Evolutionary conservation across 2,888 invertebrate species (phyloP), one percentile per base, ranked within the genome.

Genomic region (Drosophila melanosoma): DNA sequence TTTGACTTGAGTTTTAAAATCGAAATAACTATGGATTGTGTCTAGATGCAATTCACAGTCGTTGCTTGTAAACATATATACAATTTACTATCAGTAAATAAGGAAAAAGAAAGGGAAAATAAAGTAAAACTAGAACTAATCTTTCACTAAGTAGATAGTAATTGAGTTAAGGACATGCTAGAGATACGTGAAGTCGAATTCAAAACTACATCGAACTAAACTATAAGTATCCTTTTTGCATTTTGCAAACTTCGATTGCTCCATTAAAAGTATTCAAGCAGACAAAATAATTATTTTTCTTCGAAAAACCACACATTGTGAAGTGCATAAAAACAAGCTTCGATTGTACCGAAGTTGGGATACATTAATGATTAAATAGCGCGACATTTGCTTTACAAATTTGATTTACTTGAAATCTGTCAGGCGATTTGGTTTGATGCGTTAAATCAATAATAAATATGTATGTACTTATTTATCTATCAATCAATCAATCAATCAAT

Each of bases 371-470:
- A 73, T 53, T 49, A 36, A 60, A 53, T 49, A 42, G 26, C 73
- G 62, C 64, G 56, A 72, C 48, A 67, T 57, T 48, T 42, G 12
- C 54, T 36, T 48, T 29, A 40, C 1, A 35, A 35, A 8, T 36
- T 45, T n/a, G 26, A 26, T 26, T 40, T n/a, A 45, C 29, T 32
- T 26, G 12, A 20, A 20, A 29, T 29, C 67, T 36, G 45, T 49
- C 26, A 51, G 35, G 51, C 59, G 23, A 12, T 42, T 38, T 56
- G 58, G 58, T 66, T 68, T 66, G 40, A 83, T 80, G 80, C 83
- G 72, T 71, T 70, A 82, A 87, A 87, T 89, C 69, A 87, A 86
- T 80, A 87, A 45, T 45, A 77, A 77, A 76, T 79, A 88, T 79
- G 78, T 81, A 36, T 54, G 36, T 54, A 38, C 36, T 54, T 54